These are phyloP conservation scores for Poeciliopsis presidionis DNA, from an alignment of 2,797 vertebrate species.

Conservation along the genomic window DNA sequence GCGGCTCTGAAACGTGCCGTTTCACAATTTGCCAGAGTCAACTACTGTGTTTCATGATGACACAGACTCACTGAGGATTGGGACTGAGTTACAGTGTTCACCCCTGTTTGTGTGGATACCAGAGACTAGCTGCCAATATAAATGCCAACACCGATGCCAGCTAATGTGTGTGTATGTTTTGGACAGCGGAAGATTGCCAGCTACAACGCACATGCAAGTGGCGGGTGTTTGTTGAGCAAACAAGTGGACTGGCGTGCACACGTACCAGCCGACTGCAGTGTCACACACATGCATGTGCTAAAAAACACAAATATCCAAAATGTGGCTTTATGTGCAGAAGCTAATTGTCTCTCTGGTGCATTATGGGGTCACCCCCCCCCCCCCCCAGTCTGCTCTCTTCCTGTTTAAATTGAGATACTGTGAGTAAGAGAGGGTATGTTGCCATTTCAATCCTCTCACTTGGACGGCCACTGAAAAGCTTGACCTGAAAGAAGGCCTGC, in stretches of 20 bases:
- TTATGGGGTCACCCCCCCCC: conserved; percentile 58
- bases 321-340: conserved; percentile 47
- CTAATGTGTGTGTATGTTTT: conserved; percentile 30
- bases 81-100: conserved; percentile 71
- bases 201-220: conserved; percentile 56
- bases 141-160: conserved; percentile 69
- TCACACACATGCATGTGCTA: conserved; percentile 17
- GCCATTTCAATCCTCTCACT: conserved; percentile 71
- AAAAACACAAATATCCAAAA: conserved; percentile 14
- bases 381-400: conserved; percentile 36
- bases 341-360: conserved; percentile 72
- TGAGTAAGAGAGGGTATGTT: conserved; percentile 26
- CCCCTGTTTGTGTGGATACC: conserved; percentile 64
- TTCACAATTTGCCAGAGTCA: conserved; percentile 52
- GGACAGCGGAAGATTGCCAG: conserved; percentile 35
- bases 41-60: conserved; percentile 43
- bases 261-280: conserved; percentile 36
- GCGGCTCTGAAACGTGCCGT: conserved; percentile 39
- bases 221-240: conserved; percentile 65
- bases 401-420: conserved; percentile 72
- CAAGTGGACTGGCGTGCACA: conserved; percentile 48
- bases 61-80: conserved; percentile 53
- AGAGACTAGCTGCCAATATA: conserved; percentile 64
- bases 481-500: conserved; percentile 71
- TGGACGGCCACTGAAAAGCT: conserved; percentile 68